Percentiles rank a stretch among this genome's conserved stretches.
These are phyloP conservation scores for Saccostrea cuccullata DNA, from an alignment of 1,140 invertebrate species.

Conservation along the genomic window DNA sequence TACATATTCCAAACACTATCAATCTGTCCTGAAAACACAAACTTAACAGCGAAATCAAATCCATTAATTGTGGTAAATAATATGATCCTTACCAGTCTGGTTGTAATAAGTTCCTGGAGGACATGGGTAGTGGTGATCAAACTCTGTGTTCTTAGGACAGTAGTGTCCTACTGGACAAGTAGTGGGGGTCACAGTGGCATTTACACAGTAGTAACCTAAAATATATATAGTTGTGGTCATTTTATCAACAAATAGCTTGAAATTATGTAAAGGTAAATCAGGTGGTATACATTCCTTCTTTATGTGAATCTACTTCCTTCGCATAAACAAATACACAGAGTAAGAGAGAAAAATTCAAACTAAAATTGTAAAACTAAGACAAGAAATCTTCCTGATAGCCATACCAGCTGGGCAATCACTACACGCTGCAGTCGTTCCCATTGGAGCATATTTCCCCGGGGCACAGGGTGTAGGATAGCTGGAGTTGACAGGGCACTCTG, in stretches of 20 bases:
- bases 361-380: background rate
- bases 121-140: constrained; percentile 71
- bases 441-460: constrained; percentile 70
- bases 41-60: background rate
- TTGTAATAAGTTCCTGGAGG: constrained; percentile 75
- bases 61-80: background rate
- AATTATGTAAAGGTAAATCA: background rate
- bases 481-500: constrained; percentile 72
- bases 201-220: constrained; percentile 73
- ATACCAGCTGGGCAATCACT: constrained; percentile 70
- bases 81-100: constrained; percentile 64
- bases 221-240: background rate
- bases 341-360: too few species aligned
- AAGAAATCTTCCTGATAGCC: background rate
- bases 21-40: background rate
- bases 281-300: background rate
- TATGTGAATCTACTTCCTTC: background rate
- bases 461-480: constrained; percentile 68
- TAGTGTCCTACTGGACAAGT: constrained; percentile 73
- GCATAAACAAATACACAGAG: too few species aligned
- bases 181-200: constrained; percentile 71
- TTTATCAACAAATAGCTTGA: background rate
- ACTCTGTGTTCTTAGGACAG: constrained; percentile 71
- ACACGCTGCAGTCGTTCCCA: constrained; percentile 60
- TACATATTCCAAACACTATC: background rate